These are phyloP conservation scores for Euura lappo DNA, from an alignment of 1,140 invertebrate species.

Conservation along the genomic window DNA sequence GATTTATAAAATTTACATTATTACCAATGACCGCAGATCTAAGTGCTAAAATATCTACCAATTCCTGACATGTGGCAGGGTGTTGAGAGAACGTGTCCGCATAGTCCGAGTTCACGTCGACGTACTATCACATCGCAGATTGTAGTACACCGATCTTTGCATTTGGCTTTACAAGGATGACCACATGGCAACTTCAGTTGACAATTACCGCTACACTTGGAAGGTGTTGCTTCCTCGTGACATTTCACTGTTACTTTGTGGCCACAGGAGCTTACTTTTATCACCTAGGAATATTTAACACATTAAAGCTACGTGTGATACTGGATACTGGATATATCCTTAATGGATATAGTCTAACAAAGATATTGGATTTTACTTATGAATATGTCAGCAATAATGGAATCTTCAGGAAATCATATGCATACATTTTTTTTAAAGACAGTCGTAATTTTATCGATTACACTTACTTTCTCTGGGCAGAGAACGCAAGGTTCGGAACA, in stretches of 20 bases:
- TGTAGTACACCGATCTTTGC: constrained; percentile 48
- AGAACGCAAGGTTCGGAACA: constrained; percentile 57
- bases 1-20: background rate
- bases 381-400: constrained; percentile 8
- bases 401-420: background rate
- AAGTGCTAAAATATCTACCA: background rate
- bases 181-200: constrained; percentile 52
- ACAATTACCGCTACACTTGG: constrained; percentile 49
- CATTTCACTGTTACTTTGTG: constrained; percentile 54
- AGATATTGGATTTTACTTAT: no score
- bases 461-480: constrained; percentile 54
- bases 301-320: no score
- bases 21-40: background rate
- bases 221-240: constrained; percentile 29
- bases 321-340: no score
- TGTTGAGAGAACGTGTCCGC: constrained; percentile 55
- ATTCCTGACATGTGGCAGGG: constrained; percentile 43
- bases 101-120: constrained; percentile 39
- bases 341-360: no score
- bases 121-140: constrained; percentile 42
- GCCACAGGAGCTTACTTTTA: constrained; percentile 56
- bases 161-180: constrained; percentile 52
- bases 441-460: background rate
- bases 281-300: constrained; percentile 43
- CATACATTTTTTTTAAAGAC: background rate